Evolutionary conservation across 2,113 vertebrate species (phyloP), one percentile per base, ranked within the genome.

Genomic region (Corydoras sp.): DNA sequence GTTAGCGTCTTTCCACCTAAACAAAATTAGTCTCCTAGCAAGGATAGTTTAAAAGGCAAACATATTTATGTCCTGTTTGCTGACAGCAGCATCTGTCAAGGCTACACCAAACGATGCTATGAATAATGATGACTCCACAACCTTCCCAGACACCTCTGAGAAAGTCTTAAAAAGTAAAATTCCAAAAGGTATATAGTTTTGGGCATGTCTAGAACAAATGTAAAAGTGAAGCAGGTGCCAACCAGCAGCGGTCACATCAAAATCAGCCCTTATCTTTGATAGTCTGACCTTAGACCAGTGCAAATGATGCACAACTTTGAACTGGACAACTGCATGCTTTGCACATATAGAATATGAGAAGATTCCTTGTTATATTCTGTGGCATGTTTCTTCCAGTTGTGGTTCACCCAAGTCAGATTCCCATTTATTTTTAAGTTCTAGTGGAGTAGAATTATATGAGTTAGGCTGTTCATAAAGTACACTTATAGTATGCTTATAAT

Each of bases 201-300:
- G 63, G 64, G 32, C 43, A 67, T 60, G 15, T 73, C 63, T 31
- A 59, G 10, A 56, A 62, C 58, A 68, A 50, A 5, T 74, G 50
- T 59, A 69, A 12, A 32, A 75, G 66, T 13, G 66, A 58, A 5
- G 73, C 73, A 3, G 58, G 72, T 43, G 31, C 32, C 66, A 64
- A 13, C 5, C 51, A 63, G 32, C 73, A 63, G 59, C 43, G 4
- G 60, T 73, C 64, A 55, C 49, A 71, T 66, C 55, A 49, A 50
- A 50, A 18, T 66, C 51, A 14, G 51, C 4, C n/a, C n/a, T 60
- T 3, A 73, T 58, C 35, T 66, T 60, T n/a, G 54, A 61, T 4
- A 31, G 29, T 48, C 61, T 15, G 2, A 3, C n/a, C 6, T n/a
- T 43, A 3, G 61, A n/a, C 4, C 32, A 63, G 10, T 43, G 35